These are phyloP conservation scores for Mus musculus DNA, from an alignment of 2,113 vertebrate species.

Conservation along the genomic window GRCm39 chr6:76265501-76266000, in stretches of 20 bases:
- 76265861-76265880: not conserved
- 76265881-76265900: not conserved
- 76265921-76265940: not conserved
- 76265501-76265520: not conserved
- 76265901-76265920: not conserved
- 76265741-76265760: not conserved
- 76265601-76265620: slow-evolving; percentile 40
- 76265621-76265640: slow-evolving; percentile 51
- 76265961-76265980: not conserved
- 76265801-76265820: not conserved
- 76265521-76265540: not conserved
- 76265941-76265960: not conserved
- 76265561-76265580: slow-evolving; percentile 56
- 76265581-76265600: slow-evolving; percentile 43
- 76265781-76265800: not conserved
- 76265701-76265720: not conserved
- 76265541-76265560: not conserved
- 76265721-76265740: not conserved
- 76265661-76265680: not conserved
- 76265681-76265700: not conserved
- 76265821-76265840: not conserved
- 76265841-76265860: not conserved
- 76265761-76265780: not conserved
- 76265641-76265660: slow-evolving; percentile 10
- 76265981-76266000: not conserved